Evolutionary conservation across 2,888 invertebrate species (phyloP), one percentile per base, ranked within the genome.

Genomic region (Phragmatobia fuliginosa): DNA sequence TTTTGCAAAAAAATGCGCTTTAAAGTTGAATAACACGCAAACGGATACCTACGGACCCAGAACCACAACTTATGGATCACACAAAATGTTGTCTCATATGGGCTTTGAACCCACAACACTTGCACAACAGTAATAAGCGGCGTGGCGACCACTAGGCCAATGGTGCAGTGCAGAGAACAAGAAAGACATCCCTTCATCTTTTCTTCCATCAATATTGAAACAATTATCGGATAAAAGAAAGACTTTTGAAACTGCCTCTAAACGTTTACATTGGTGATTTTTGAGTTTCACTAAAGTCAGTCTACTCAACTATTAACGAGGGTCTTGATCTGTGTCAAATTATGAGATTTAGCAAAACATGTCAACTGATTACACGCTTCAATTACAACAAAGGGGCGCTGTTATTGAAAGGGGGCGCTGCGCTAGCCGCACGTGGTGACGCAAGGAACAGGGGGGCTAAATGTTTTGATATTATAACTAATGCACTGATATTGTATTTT

Each of bases 331-430:
- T 86, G 85, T 89, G 91, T 92, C 93, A 92, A 93, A 93, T 93
- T 92, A 94, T 89, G 86, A 88, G 93, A 92, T 91, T 92, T 91
- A 91, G 88, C 89, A 91, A 91, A 94, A 94, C 92, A 94, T 92
- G 92, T 94, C 92, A 89, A 84, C 89, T 85, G 88, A 93, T 94
- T 94, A 93, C 90, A 90, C 92, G 94, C 90, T 92, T 90, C 93
- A 94, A 93, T 94, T 93, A 93, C 87, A 58, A 78, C 61, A 71
- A 73, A 76, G 82, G 85, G 87, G 88, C 83, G 67, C 74, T 72
- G 56, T 64, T 64, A 83, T 90, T 89, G 86, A 88, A 88, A 81
- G 77, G 81, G 83, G 83, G 85, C 60, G 64, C 66, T 62, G 62
- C 68, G 77, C 77, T 38, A 78, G 77, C 70, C 83, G 87, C 93